Base-by-base conservation (phyloP, 2,888 invertebrate genomes). In the Conchocele bisecta region DNA sequence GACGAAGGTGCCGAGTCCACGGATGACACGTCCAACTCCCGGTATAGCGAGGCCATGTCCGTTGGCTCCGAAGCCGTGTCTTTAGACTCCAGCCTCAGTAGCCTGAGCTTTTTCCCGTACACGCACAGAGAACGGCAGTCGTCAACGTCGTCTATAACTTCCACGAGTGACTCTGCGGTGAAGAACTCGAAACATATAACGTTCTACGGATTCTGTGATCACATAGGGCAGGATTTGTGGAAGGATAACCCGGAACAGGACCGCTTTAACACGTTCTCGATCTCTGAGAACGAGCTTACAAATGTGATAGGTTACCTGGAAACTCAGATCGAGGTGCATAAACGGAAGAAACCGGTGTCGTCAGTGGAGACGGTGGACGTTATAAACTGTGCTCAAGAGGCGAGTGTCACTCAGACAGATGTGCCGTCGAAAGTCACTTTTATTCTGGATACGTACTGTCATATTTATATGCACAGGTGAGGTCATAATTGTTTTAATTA, bases 391-490 rank as follows among this genome's bases (percentile, higher is more conserved):
- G 65, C 72, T 24, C 78, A 79, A 17, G 80, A 81, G 64, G 75
- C 73, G n/a, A n/a, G n/a, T n/a, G n/a, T n/a, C 39, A 26, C 71
- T 11, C 72, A 75, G 54, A 75, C 78, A 29, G 75, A 78, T 17
- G 75, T 86, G 33, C 82, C 87, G 6, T 79, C 83, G n/a, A 82
- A 86, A 69, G 83, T 88, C 22, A 84, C 84, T 2, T 85, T 87
- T 67, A 84, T 88, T 37, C 70, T 89, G 74, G 88, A 89, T 69
- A 85, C 85, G 17, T 88, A 88, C 78, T 88, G 87, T 67, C 85
- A 85, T 67, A 87, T 89, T 57, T 88, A 86, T 59, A 85, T 87
- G 82, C 75, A 80, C 56, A 85, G 87, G 88, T 88, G 71, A 82
- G 84, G 53, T 60, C n/a, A 22, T n/a, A n/a, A n/a, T n/a, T n/a